Evolutionary conservation across 2,888 invertebrate genomes (phyloP), one percentile per base, ranked within the genome.

Genomic region (Euproctis similis): DNA sequence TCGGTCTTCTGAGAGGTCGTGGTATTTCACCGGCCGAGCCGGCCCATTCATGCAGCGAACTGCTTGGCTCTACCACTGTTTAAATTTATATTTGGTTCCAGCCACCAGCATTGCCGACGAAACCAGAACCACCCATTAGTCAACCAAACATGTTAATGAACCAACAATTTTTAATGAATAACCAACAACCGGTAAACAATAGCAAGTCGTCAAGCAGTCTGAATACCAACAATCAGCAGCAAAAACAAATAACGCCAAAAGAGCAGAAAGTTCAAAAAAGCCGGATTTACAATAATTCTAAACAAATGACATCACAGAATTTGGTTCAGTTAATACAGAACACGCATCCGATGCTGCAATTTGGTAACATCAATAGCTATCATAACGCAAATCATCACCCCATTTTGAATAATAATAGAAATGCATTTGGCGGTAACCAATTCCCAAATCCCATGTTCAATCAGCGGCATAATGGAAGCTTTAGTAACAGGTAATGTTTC

Each of bases 371-470:
- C 2, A 28, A 68, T 32, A 74, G 76, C 30, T 75, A 59, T 21
- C 77, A 81, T 9, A 85, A 84, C n/a, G 80, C 77, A 0, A 77
- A 57, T 4, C 81, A 84, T 29, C 81, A 85, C 24, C 78, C 82
- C 0, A 71, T 84, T 66, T 39, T 84, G 44, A 74, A 71, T 28
- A 64, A 38, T 21, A 60, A 31, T 11, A 40, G 57, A 8, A 61
- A 53, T 27, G 41, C 63, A 2, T 69, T 60, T 13, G 51, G 47
- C 1, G 70, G 65, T 27, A 62, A 56, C 3, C 68, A 66, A 27
- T 59, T 63, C 6, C 63, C 50, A 14, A 61, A 68, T 30, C 55
- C 59, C 0, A 50, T 71, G 53, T 57, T 62, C 18, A 48, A 63
- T 24, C 70, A 68, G 17, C 55, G 71, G 34, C 54, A 54, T 1